Conservation (phyloP, 2,113 vertebrate species). For the Heptranchias perlo region DNA sequence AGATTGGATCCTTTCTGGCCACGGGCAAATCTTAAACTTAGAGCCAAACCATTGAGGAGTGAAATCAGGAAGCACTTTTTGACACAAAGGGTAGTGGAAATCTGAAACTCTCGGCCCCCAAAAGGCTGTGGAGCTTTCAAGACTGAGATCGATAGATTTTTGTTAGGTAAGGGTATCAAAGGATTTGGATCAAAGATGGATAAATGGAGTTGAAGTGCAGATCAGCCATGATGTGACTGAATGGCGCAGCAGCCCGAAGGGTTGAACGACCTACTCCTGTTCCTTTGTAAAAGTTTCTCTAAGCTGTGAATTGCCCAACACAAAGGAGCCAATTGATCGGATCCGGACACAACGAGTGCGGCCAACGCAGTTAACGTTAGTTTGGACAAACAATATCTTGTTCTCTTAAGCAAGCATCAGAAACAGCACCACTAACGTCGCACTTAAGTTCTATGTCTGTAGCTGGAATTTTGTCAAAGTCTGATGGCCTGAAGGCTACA, state of each 20-base stretch:
- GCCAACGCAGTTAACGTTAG: background rate
- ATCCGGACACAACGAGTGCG: background rate
- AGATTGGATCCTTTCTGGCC: background rate
- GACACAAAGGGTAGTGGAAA: too few relatives aligned
- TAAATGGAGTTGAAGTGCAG: too few relatives aligned
- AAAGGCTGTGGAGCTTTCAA: too few relatives aligned
- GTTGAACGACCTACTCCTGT: background rate
- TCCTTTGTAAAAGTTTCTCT: background rate
- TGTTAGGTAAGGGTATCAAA: background rate
- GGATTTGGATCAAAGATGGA: too few relatives aligned
- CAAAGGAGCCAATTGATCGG: background rate
- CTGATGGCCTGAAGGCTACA: background rate
- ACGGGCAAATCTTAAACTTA: background rate
- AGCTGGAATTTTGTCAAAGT: background rate
- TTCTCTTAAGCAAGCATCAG: background rate
- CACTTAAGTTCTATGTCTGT: background rate
- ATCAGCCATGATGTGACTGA: background rate
- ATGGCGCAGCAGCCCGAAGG: background rate
- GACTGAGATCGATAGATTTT: background rate
- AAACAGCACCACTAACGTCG: background rate
- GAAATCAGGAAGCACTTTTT: background rate
- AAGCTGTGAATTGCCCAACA: background rate
- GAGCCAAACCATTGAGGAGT: background rate
- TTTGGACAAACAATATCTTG: background rate
- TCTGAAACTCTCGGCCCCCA: too few relatives aligned